A percentile compares a stretch with the other conserved stretches of the same genome.
These are phyloP conservation scores for Mythimna impura DNA, from an alignment of 2,888 invertebrate genomes.

Conservation along the genomic window DNA sequence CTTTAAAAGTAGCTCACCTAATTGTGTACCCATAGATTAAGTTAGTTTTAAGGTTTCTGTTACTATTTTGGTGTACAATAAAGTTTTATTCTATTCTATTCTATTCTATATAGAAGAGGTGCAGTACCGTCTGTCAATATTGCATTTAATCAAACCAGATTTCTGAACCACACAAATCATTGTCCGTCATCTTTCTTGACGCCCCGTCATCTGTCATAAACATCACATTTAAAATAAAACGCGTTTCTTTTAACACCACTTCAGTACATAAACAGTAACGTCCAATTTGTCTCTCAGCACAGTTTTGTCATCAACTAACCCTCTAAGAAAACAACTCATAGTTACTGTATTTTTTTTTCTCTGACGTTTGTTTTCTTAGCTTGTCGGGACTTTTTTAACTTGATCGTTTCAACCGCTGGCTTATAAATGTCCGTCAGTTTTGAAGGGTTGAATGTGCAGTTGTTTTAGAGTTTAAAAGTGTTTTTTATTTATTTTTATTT, in stretches of 20 bases:
- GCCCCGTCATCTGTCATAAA: slow-evolving; percentile 37
- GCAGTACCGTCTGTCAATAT: neutral
- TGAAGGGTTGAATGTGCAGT: slow-evolving; percentile 41
- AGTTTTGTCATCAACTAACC: slow-evolving; percentile 54
- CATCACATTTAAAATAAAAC: slow-evolving; percentile 14
- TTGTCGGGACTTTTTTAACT: slow-evolving; percentile 42
- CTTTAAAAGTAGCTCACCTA: too few relatives aligned
- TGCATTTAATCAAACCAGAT: neutral
- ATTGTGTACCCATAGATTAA: too few relatives aligned
- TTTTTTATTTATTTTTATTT: too few relatives aligned
- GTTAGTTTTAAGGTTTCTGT: too few relatives aligned
- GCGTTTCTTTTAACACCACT: slow-evolving; percentile 49
- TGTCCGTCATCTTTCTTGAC: neutral
- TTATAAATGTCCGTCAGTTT: slow-evolving; percentile 44
- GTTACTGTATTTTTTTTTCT: slow-evolving; percentile 45
- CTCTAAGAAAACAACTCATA: slow-evolving; percentile 58
- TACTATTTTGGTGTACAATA: too few relatives aligned
- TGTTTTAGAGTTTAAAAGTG: slow-evolving; percentile 24
- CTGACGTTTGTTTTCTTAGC: slow-evolving; percentile 47
- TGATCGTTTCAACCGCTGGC: slow-evolving; percentile 21
- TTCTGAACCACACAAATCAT: neutral
- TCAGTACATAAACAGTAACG: slow-evolving; percentile 54
- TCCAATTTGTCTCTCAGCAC: slow-evolving; percentile 62
- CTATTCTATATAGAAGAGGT: neutral
- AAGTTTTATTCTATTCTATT: too few relatives aligned